Evolutionary conservation across 2,113 vertebrate genomes (phyloP).

Genomic region (Neomonachus schauinslandi): DNA sequence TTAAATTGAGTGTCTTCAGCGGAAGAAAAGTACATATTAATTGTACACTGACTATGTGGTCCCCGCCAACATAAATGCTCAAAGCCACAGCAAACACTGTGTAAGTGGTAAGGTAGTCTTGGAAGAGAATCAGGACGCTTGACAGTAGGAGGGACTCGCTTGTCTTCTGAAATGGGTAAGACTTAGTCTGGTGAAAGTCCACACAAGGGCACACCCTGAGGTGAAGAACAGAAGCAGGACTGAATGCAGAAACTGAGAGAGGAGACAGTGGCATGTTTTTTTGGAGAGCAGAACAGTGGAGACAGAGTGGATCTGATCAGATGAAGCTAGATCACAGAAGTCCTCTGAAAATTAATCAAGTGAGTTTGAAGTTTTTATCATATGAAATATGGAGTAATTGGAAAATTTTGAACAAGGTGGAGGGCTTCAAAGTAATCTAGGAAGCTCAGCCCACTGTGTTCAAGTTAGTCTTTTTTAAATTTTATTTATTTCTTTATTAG

Average conservation of each 20-base stretch:
- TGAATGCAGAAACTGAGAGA: no score
- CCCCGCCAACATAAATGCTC: not conserved
- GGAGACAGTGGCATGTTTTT: not conserved
- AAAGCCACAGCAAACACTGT: not conserved
- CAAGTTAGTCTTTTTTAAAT: not conserved
- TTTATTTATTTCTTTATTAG: not conserved
- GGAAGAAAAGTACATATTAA: not conserved
- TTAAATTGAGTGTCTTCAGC: not conserved
- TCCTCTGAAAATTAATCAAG: not conserved
- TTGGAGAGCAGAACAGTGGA: not conserved
- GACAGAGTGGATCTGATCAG: not conserved
- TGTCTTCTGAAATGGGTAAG: no score
- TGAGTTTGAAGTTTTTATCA: not conserved
- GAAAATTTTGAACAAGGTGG: not conserved
- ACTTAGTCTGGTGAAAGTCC: not conserved
- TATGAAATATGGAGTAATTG: not conserved
- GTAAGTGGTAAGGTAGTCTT: fast-evolving
- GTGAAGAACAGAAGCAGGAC: not conserved
- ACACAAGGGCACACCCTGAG: not conserved
- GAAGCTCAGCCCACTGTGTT: not conserved
- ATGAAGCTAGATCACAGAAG: not conserved
- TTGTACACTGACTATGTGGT: not conserved
- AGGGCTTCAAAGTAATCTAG: not conserved
- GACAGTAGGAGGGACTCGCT: not conserved
- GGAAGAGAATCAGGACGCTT: not conserved